Base-by-base conservation (phyloP, 2,888 invertebrate genomes). In the Amblyteles armatorius region DNA sequence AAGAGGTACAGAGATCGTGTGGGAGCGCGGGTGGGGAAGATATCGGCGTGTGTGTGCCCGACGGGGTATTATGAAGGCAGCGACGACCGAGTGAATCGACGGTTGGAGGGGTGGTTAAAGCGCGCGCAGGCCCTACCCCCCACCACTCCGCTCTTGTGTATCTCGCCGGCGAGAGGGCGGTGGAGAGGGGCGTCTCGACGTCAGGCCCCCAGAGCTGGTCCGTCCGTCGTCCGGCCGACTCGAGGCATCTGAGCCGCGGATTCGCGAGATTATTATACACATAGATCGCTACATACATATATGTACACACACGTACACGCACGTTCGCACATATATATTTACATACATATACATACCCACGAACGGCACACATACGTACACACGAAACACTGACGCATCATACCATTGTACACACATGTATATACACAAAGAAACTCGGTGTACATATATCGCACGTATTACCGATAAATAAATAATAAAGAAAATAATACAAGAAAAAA, bases 211-310 rank as follows among this genome's bases (percentile, higher is more conserved):
- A 93, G 92, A 93, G 92, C 92, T 92, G 93, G 92, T 92, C 92
- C 93, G 93, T 93, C 93, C 92, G 93, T 91, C 93, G 93, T 93
- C 92, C 93, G 93, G 93, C 93, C 92, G 93, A 93, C 93, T 92
- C 91, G 92, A 92, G 82, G 91, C 90, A 90, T 88, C 88, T 87
- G 91, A 92, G 90, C 90, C 91, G 92, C 90, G 92, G 88, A 91
- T 90, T 91, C 91, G 91, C 91, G 92, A 88, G 89, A 90, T 89
- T 89, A 88, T 88, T 87, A 86, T 84, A 86, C 69, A 83, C 63
- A 86, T 84, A 83, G 80, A 80, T 52, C 80, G 69, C 73, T 48
- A 79, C 76, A 83, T 57, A 86, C 67, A 63, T 26, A 77, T 55
- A 71, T 52, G 71, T 22, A 72, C 83, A 83, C 87, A 78, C 83